Base-by-base conservation (phyloP, 2,888 invertebrate species). In the Crepidodera aurea region DNA sequence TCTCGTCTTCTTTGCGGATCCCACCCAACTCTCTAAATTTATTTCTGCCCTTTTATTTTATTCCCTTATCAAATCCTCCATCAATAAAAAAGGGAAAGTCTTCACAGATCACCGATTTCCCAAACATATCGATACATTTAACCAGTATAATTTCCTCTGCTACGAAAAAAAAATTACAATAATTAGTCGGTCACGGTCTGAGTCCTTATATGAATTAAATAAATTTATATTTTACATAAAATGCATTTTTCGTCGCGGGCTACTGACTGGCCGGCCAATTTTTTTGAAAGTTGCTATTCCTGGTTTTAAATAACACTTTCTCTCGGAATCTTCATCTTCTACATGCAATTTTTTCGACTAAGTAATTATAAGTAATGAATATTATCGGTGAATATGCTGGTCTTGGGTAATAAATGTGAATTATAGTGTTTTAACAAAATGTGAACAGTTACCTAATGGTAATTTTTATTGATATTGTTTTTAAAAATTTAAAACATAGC, bases 251-350 rank as follows among this genome's bases (percentile, higher is more conserved):
- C 42, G 58, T 58, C 40, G 46, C 54, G 53, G 51, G 25, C 34
- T n/a, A 39, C n/a, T 58, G 53, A 37, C 51, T 18, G n/a, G 19
- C 19, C 40, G 18, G 34, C 12, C 22, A 4, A 19, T 48, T 25
- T 58, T 46, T 62, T 62, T 58, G 50, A 62, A 62, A 62, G 61
- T 61, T 15, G 12, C 48, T 51, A 48, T 60, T 29, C 32, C 46
- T 46, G 53, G 37, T 44, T 54, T 46, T 16, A 16, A n/a, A 25
- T 53, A 53, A 46, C 16, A 39, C 46, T 54, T 60, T 60, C 60
- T 34, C 59, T 22, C 51, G 2, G 29, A 48, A 44, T 32, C 32
- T 32, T 32, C 10, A 10, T 32, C 8, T 32, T 2, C 32, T 18
- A 10, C 13, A 37, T 12, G 4, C 3, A 13, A 15, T 37, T 37